Base-by-base conservation (phyloP, 2,113 vertebrate genomes). In the Calyptommatus sinebrachiatus region DNA sequence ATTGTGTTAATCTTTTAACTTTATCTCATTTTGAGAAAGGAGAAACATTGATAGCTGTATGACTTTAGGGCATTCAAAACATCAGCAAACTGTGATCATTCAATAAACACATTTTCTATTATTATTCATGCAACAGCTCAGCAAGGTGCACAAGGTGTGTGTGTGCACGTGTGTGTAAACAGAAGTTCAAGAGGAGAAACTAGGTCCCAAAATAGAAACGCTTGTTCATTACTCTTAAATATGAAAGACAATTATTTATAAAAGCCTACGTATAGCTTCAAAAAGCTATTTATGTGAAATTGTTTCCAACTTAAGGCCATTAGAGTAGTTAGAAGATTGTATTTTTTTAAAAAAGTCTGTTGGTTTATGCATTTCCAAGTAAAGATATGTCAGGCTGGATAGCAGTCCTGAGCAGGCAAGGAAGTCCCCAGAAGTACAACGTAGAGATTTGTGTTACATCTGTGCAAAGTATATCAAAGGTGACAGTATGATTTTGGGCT, bases 101-200 rank as follows among this genome's bases (percentile, higher is more conserved):
- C 69, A 29, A n/a, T 72, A 79, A 79, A 48, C 77, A 71, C 53
- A 18, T 71, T 29, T 72, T 79, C 78, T 71, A 63, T 71, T 79
- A 63, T 71, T 79, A 72, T 79, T 79, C 41, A 72, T 63, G 62
- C 41, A 46, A 18, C 18, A 79, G 20, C 20, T 71, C 9, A 71
- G 57, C 57, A 76, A 60, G 28, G 41, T 18, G 46, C n/a, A 5
- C 16, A 7, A 2, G 7, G 24, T 41, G 26, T 8, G 26, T 50
- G 8, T 41, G 50, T 7, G 50, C 9, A 18, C 2, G 16, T 18
- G 14, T 12, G 53, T n/a, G 41, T 20, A 26, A 68, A 14, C 14
- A 60, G 2, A 35, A 35, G 65, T 28, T 5, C 16, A 29, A 1
- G 0, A n/a, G 18, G 4, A 71, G 16, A 65, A n/a, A 61, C 11